Percentiles rank a stretch among this genome's conserved stretches.
Conservation (phyloP, 2,113 vertebrate species). For the Felis chaus region DNA sequence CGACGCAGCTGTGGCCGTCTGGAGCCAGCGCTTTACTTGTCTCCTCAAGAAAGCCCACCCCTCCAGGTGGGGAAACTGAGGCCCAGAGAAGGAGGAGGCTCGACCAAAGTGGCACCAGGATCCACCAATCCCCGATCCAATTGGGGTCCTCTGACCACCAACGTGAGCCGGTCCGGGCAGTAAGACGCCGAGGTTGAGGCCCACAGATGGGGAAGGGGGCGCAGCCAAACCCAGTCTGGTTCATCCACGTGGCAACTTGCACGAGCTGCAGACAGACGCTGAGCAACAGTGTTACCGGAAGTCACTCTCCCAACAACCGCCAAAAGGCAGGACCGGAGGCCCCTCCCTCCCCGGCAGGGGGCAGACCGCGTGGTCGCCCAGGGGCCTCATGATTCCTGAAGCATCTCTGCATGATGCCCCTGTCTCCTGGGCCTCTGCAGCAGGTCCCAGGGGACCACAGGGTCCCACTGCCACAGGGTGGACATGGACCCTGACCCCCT, state of each 20-base stretch:
- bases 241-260: accelerated
- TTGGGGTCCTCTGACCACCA: neutral
- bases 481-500: neutral
- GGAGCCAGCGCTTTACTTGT: neutral
- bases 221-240: neutral
- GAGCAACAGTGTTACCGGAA: neutral
- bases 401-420: accelerated
- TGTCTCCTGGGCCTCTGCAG: neutral
- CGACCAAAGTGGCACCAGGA: neutral
- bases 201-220: neutral
- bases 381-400: neutral
- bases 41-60: neutral
- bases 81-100: neutral
- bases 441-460: neutral
- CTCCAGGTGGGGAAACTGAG: neutral
- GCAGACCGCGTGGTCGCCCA: neutral
- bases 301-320: neutral
- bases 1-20: accelerated
- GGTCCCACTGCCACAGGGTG: too few relatives aligned
- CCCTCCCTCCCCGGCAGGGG: neutral
- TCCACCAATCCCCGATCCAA: neutral
- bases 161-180: neutral
- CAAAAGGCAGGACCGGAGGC: neutral
- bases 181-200: neutral
- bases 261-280: accelerated